Evolutionary conservation across 2,797 vertebrate genomes (phyloP).

Genomic region (Protonibea diacanthus): DNA sequence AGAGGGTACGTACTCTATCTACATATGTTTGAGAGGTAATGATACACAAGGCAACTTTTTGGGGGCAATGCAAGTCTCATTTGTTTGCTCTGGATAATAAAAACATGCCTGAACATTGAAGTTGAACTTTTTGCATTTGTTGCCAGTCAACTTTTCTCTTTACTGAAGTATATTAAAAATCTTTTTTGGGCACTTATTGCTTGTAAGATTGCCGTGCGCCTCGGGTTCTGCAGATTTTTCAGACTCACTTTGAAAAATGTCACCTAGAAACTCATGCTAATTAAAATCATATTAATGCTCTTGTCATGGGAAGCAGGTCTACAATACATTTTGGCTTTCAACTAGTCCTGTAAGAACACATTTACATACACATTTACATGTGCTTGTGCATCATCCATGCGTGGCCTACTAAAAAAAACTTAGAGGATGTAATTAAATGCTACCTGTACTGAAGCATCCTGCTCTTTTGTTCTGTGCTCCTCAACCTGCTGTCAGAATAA

Average conservation of each 20-base stretch:
- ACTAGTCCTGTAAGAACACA: constrained; percentile 25
- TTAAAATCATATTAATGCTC: constrained; percentile 34
- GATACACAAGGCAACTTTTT: constrained; percentile 62
- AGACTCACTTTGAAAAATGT: constrained; percentile 21
- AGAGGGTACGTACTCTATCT: constrained; percentile 4
- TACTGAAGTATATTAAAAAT: constrained; percentile 4
- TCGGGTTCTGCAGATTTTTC: constrained; percentile 32
- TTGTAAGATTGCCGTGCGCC: constrained; percentile 33
- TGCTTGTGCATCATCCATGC: constrained; percentile 35
- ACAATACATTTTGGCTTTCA: constrained; percentile 36
- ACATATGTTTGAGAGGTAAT: constrained; percentile 46
- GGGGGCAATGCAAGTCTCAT: constrained; percentile 14
- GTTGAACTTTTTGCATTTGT: constrained; percentile 4
- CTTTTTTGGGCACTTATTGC: constrained; percentile 46
- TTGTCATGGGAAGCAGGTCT: constrained; percentile 11
- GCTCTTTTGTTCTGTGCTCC: constrained; percentile 43
- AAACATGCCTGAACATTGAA: constrained; percentile 6
- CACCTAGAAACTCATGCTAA: constrained; percentile 10
- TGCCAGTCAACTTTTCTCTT: constrained; percentile 13
- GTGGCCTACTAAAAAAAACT: constrained; percentile 9
- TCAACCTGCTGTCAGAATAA: constrained; percentile 23
- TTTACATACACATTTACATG: constrained; percentile 53
- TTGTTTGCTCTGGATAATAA: constrained; percentile 10
- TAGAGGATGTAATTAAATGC: constrained; percentile 47
- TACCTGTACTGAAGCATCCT: constrained; percentile 61